phyloP scores from a whole-genome alignment of 2,888 invertebrate species.

The Caenorhabditis angaria region DNA sequence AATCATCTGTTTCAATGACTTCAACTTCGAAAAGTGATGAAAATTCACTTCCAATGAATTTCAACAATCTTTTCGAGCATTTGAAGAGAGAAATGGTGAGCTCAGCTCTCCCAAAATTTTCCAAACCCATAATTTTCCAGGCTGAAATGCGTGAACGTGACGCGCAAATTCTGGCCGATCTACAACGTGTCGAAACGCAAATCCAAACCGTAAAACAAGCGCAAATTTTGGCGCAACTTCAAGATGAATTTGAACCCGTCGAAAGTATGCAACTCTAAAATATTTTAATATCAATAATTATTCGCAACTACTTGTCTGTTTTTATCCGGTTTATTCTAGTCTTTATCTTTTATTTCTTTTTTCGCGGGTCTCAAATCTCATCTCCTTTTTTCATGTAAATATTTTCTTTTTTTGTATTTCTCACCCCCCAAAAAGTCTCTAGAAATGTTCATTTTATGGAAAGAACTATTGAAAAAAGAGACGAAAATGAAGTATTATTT shows the following conservation, averaged over 20 bases:
- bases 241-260: conserved; percentile 40
- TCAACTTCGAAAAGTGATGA: conserved; percentile 47
- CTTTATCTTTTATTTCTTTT: neutral
- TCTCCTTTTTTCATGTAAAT: neutral
- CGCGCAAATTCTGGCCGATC: conserved; percentile 65
- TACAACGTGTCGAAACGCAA: conserved; percentile 65
- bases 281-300: neutral
- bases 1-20: conserved; percentile 48
- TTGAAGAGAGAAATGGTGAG: conserved; percentile 67
- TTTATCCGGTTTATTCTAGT: neutral
- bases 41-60: conserved; percentile 15
- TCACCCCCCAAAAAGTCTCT: neutral
- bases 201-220: conserved; percentile 52
- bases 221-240: conserved; percentile 37
- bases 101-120: neutral
- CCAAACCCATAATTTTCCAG: conserved; percentile 43
- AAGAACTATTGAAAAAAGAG: conserved; percentile 7
- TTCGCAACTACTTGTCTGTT: conserved; percentile 3
- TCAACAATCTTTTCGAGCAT: conserved; percentile 63
- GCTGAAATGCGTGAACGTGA: conserved; percentile 66
- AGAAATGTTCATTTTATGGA: neutral
- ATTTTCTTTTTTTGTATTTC: conserved; percentile 3
- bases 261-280: conserved; percentile 40
- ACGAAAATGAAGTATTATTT: conserved; percentile 8
- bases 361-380: neutral